Evolutionary conservation across 2,888 invertebrate genomes (phyloP).

Genomic region (Alviniconcha strummeri): DNA sequence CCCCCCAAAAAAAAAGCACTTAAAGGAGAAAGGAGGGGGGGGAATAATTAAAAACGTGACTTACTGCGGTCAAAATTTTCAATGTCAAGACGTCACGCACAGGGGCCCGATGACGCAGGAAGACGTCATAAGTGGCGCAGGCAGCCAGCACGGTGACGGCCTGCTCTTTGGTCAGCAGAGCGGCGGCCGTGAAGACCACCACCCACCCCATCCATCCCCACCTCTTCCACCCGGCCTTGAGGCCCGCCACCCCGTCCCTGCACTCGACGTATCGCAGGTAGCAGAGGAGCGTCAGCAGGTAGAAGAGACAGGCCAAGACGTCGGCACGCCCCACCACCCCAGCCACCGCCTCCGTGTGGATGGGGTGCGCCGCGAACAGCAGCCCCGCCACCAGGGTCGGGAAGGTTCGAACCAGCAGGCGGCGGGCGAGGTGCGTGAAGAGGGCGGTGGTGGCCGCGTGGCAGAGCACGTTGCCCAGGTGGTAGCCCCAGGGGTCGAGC

Average conservation of each 20-base stretch:
- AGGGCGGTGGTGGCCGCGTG: conserved; percentile 90
- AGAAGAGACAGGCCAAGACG: conserved; percentile 92
- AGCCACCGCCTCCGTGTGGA: conserved; percentile 97
- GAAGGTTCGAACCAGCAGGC: conserved; percentile 56
- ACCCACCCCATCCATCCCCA: conserved; percentile 78
- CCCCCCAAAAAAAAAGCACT: too few relatives aligned
- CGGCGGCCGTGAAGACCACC: conserved; percentile 83
- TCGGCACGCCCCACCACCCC: conserved; percentile 93
- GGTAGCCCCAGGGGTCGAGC: conserved; percentile 81
- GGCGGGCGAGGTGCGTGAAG: conserved; percentile 84
- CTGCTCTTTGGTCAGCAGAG: conserved; percentile 95
- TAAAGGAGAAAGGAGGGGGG: too few relatives aligned
- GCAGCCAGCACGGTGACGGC: conserved; percentile 93
- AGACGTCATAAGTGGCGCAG: conserved; percentile 91
- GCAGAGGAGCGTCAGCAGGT: conserved; percentile 88
- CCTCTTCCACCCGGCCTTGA: conserved; percentile 29
- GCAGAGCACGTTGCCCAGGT: conserved; percentile 88
- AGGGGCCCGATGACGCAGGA: conserved; percentile 76
- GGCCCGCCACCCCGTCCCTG: conserved; percentile 41
- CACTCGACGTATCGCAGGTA: conserved; percentile 78
- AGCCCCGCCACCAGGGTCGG: conserved; percentile 85
- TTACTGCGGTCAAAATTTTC: conserved; percentile 57
- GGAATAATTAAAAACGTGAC: conserved; percentile 32
- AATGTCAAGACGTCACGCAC: conserved; percentile 48
- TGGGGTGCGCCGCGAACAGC: conserved; percentile 94